Evolutionary conservation across 2,888 invertebrate genomes (phyloP), one percentile per base, ranked within the genome.

Genomic region (Drosophila seclusa): DNA sequence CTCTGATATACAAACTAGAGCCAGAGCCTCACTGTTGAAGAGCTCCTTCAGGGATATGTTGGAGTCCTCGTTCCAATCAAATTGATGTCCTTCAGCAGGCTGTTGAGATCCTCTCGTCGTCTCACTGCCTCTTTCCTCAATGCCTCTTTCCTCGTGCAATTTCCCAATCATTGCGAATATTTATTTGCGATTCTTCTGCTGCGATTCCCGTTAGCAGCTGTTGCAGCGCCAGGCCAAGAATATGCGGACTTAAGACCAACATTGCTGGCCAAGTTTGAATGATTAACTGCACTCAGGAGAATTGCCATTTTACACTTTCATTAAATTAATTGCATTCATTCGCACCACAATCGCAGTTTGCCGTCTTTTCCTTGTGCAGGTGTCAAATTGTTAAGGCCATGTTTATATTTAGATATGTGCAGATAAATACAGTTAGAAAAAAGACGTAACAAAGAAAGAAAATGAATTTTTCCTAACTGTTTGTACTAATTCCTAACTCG

Each of bases 1-100:
- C 8, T 69, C 42, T 3, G 53, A 27, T 0, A 76, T 61, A 68
- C 73, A 82, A 31, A 80, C 58, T 3, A 78, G 2, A 0, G n/a
- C 48, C 2, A 80, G 7, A 1, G 38, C 7, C 11, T 32, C 5
- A 3, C 8, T n/a, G 21, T 71, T 70, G 8, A 58, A 77, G 5
- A 18, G 3, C 0, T 34, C 13, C 8, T 59, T 65, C 0, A 73
- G 2, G 16, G 27, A 0, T 0, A 72, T 8, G 0, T 1, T 7
- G 1, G 21, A 18, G 0, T 16, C 13, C 10, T 66, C 48, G 24
- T 73, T 1, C 38, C 49, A 0, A 11, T 8, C 0, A 27, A 13
- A 49, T 63, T 52, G 2, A 70, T 40, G 0, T 69, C 42, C 1
- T 49, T 48, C 2, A 55, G 16, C 1, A 16, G 16, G 10, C 69